Evolutionary conservation across 2,888 invertebrate species (phyloP).

Genomic region (Conops quadrifasciatus): DNA sequence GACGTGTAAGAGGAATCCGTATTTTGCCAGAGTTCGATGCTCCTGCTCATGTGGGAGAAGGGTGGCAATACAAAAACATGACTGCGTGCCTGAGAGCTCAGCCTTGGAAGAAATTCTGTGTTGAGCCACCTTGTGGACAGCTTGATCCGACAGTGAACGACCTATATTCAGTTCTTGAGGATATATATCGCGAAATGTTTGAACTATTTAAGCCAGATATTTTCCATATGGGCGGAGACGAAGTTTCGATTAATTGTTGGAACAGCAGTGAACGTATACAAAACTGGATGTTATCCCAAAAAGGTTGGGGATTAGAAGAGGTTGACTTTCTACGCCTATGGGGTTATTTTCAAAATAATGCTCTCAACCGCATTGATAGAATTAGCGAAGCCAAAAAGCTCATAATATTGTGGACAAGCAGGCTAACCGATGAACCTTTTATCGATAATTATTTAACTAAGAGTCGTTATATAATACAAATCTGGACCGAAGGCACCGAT

Average conservation of each 20-base stretch:
- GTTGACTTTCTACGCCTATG: constrained; percentile 74
- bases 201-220: constrained; percentile 70
- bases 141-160: constrained; percentile 77
- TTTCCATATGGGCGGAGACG: constrained; percentile 91
- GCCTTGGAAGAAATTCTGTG: constrained; percentile 75
- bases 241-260: constrained; percentile 78
- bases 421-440: constrained; percentile 74
- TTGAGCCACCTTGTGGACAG: constrained; percentile 88
- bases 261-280: constrained; percentile 75
- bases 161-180: constrained; percentile 74
- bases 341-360: constrained; percentile 75
- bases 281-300: constrained; percentile 72
- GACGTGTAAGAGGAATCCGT: constrained; percentile 78
- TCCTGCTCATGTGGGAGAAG: constrained; percentile 89
- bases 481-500: constrained; percentile 79
- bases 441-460: constrained; percentile 75
- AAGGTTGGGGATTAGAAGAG: constrained; percentile 72
- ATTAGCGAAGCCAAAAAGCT: constrained; percentile 67
- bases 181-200: constrained; percentile 80
- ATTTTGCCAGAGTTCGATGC: constrained; percentile 93
- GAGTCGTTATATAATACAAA: constrained; percentile 79
- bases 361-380: constrained; percentile 57
- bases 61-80: constrained; percentile 78
- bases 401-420: constrained; percentile 83
- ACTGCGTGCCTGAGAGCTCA: constrained; percentile 78